Percentiles rank a stretch among this genome's conserved stretches.
phyloP scores from a whole-genome alignment of 2,797 vertebrate genomes.

The Semaprochilodus insignis region DNA sequence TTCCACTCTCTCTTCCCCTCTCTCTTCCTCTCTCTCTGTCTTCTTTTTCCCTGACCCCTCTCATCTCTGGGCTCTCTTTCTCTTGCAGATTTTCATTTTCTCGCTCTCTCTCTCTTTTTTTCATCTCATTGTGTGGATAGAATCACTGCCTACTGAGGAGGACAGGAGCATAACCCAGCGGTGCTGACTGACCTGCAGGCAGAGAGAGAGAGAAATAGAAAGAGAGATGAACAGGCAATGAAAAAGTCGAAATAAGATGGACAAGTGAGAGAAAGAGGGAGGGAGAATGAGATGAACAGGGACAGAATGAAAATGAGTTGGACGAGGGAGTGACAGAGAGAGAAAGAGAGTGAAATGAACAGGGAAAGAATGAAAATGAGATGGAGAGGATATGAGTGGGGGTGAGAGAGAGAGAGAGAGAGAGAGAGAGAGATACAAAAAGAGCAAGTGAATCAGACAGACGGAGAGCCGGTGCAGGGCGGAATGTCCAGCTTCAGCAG shows the following conservation, averaged over 20 bases:
- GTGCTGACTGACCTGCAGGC: conserved; percentile 65
- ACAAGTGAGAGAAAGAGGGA: conserved; percentile 23
- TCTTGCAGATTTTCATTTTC: too few species aligned
- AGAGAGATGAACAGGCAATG: neutral
- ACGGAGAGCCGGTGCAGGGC: conserved; percentile 31
- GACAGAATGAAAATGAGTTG: neutral
- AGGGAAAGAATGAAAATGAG: neutral
- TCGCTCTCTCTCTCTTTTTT: too few species aligned
- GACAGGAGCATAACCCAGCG: conserved; percentile 57
- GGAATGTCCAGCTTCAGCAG: conserved; percentile 76
- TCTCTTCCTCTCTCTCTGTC: too few species aligned
- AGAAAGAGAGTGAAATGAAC: conserved; percentile 15
- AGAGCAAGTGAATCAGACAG: conserved; percentile 17
- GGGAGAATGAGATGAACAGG: conserved; percentile 56
- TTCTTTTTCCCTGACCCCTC: too few species aligned
- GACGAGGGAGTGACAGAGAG: neutral
- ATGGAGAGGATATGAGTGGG: neutral
- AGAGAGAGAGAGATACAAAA: conserved; percentile 10
- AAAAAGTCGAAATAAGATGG: neutral
- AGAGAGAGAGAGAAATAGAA: conserved; percentile 45
- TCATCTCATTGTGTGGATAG: conserved; percentile 12
- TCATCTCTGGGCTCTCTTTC: too few species aligned
- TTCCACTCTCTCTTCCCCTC: too few species aligned
- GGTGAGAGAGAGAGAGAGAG: conserved; percentile 6
- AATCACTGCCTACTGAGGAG: conserved; percentile 46